Base-by-base conservation (phyloP, 1,140 invertebrate genomes). In the Thrips palmi region DNA sequence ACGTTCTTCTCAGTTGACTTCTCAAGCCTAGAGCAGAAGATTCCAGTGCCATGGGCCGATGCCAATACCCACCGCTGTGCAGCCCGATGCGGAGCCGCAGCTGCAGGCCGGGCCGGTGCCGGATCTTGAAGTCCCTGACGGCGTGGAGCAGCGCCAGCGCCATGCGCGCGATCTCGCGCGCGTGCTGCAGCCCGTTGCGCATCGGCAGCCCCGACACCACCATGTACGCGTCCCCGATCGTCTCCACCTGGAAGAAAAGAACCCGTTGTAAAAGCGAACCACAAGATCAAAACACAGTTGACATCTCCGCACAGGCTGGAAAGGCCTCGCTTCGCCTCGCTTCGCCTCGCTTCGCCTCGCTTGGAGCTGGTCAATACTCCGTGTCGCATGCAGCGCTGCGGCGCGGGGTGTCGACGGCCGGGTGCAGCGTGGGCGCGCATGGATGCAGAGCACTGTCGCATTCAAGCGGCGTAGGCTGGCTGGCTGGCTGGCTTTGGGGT, bases 211-310 rank as follows among this genome's bases (percentile, higher is more conserved):
- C 91, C 0, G 81, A 85, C 1, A 87, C 81, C 43, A 76, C 86
- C 79, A 97, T 94, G 57, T 97, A 97, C 2, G 91, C 91, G 56
- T 97, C 92, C 0, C 91, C 91, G 46, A 96, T 96, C 4, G 91
- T 96, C 62, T 96, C 91, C 27, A 92, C 85, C 85, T 89, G 46
- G 18, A 49, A 53, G 46, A 37, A 20, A 39, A 40, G 37, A 38
- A 27, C 47, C 41, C 18, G 35, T 32, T 22, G 23, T 29, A 32
- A 33, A 33, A 39, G 5, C 15, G 15, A n/a, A n/a, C n/a, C n/a
- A n/a, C n/a, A n/a, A 7, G 17, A 14, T 32, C 15, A 32, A 7
- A 10, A 11, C 10, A 32, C 15, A 15, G n/a, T n/a, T n/a, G n/a
- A n/a, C n/a, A n/a, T n/a, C n/a, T n/a, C n/a, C n/a, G n/a, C n/a